phyloP scores from a whole-genome alignment of 1,140 invertebrate genomes.

The Neuroterus valhalla region DNA sequence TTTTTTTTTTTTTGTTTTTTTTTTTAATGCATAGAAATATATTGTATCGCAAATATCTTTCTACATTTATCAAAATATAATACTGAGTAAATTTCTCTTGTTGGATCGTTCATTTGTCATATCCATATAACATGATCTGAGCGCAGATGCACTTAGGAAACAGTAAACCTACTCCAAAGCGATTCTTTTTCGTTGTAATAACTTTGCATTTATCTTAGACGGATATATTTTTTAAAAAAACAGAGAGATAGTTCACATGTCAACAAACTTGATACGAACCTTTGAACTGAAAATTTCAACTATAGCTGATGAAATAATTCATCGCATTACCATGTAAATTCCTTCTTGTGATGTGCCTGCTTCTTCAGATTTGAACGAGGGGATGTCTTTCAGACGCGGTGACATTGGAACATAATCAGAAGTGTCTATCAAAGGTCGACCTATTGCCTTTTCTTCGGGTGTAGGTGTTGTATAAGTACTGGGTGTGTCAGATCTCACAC shows the following conservation, averaged over 20 bases:
- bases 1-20: too few species aligned
- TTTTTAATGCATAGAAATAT: neutral
- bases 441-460: constrained; percentile 52
- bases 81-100: neutral
- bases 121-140: neutral
- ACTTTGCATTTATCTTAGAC: neutral
- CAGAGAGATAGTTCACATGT: neutral
- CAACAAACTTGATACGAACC: too few species aligned
- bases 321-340: constrained; percentile 72
- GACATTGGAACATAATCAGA: constrained; percentile 72
- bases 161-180: neutral
- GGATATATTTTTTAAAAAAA: neutral
- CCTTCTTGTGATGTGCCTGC: constrained; percentile 52
- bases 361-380: constrained; percentile 49
- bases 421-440: constrained; percentile 50
- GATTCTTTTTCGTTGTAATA: neutral
- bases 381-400: constrained; percentile 60
- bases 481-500: constrained; percentile 57
- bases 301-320: constrained; percentile 28
- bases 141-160: neutral
- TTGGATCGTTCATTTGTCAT: neutral
- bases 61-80: constrained; percentile 3
- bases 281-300: too few species aligned
- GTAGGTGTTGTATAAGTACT: constrained; percentile 55
- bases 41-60: neutral